Base-by-base conservation (phyloP, 2,113 vertebrate genomes). In the Semnornis frantzii region DNA sequence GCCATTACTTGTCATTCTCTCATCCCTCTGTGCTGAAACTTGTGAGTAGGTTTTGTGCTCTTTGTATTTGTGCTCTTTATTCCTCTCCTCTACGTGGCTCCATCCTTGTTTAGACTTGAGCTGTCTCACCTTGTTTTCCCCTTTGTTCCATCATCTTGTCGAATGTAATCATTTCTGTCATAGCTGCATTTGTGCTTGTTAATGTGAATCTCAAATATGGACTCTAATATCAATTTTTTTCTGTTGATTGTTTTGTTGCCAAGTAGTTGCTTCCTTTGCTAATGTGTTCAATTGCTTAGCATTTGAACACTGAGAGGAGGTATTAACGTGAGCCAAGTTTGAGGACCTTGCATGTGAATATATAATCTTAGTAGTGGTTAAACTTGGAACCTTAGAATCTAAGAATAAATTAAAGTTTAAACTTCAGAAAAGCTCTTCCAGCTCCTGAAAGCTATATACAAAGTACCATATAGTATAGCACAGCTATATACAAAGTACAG, bases 281-380 rank as follows among this genome's bases (percentile, higher is more conserved):
- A 48, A 68, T 59, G 34, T 80, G 42, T 94, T 27, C 8, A 6
- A 80, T 82, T 88, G 39, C 52, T 83, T 91, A 68, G 52, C 30
- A 44, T 91, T 87, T 80, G 60, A 82, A 72, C 33, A n/a, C 54
- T 74, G 48, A 85, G 76, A 85, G 63, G 64, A 85, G 80, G 73
- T 19, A 39, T 86, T 76, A 85, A 73, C 24, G 25, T 70, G 60
- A 78, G 12, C 33, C 64, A 71, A 80, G 42, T 37, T 68, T 80
- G 55, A 76, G 33, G 52, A 73, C 18, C 17, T 87, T 52, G 34
- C 82, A 46, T 82, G 75, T 71, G 72, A 83, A 77, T 70, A 8
- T 74, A 34, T 60, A 89, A 89, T 89, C n/a, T 55, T 85, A 74
- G 79, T 80, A 71, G 79, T 33, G 77, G 59, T 87, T 92, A 76